Conservation (phyloP, 2,113 vertebrate genomes). For the Tyto alba region DNA sequence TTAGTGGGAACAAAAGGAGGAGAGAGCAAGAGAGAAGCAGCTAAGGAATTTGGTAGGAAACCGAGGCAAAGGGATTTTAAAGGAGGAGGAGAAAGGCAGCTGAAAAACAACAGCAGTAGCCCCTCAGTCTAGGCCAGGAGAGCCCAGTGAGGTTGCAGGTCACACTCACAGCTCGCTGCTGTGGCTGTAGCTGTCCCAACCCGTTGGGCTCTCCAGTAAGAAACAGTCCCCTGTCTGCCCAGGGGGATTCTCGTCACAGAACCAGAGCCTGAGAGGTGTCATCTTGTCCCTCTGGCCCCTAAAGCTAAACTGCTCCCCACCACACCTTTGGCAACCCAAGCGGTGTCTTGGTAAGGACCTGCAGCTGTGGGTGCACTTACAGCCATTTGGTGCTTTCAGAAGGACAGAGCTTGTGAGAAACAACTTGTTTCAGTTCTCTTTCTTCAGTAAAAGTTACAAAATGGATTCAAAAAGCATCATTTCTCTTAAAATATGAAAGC, state of each 20-base stretch:
- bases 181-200: neutral
- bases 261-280: neutral
- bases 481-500: neutral
- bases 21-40: neutral
- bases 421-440: slow-evolving; percentile 44
- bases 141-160: neutral
- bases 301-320: neutral
- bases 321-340: rapidly evolving
- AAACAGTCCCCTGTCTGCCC: neutral
- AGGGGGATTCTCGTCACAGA: neutral
- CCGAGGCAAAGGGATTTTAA: neutral
- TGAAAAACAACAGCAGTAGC: neutral
- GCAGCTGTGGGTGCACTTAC: neutral
- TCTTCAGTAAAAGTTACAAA: neutral
- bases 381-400: neutral
- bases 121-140: neutral
- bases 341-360: neutral
- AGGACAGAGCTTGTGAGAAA: neutral
- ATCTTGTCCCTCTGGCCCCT: neutral
- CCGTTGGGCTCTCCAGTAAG: neutral
- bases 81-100: neutral
- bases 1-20: neutral
- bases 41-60: neutral
- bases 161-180: neutral
- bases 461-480: neutral